Evolutionary conservation across 1,140 invertebrate species (phyloP), one percentile per base, ranked within the genome.

Genomic region (Tetramorium alpestre): DNA sequence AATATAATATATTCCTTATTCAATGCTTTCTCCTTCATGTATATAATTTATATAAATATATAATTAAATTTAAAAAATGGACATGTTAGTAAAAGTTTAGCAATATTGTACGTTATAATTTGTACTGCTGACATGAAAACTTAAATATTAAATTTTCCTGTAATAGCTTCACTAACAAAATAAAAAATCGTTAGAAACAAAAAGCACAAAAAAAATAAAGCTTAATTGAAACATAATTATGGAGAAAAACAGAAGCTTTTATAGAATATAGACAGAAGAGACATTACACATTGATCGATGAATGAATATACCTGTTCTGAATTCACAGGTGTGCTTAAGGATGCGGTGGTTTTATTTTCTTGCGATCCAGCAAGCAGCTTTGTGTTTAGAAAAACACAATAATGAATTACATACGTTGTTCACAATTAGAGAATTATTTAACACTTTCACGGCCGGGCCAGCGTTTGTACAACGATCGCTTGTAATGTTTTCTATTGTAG

Each of bases 271-370:
- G 28, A 58, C 65, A 78, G 51, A 51, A 51, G 60, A 89, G 51
- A 84, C 51, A 80, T 86, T 91, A 85, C 69, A 88, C 82, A 91
- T 90, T 88, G 60, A 89, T 89, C 89, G 75, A 88, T 84, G 78
- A 80, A 58, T 88, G 77, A 72, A 90, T 92, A 87, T 95, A 96
- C 95, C 95, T 96, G 95, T 80, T 96, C 95, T 47, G 95, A 92
- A 92, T 95, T 95, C 92, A 94, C 93, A 94, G 95, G 94, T 88
- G 95, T 94, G 91, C 94, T 95, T 93, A 95, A 93, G 91, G 94
- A 93, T 91, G 94, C 92, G 65, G 92, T 93, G 88, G 94, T 86
- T 95, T 95, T 95, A 93, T 93, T 95, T 93, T 95, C 94, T 93
- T 95, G 94, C 90, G 93, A 76, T 93, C 93, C 94, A 92, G 95